A percentile compares a stretch with the other conserved stretches of the same genome.
Conservation (phyloP, 2,113 vertebrate genomes). For the Numenius arquata region DNA sequence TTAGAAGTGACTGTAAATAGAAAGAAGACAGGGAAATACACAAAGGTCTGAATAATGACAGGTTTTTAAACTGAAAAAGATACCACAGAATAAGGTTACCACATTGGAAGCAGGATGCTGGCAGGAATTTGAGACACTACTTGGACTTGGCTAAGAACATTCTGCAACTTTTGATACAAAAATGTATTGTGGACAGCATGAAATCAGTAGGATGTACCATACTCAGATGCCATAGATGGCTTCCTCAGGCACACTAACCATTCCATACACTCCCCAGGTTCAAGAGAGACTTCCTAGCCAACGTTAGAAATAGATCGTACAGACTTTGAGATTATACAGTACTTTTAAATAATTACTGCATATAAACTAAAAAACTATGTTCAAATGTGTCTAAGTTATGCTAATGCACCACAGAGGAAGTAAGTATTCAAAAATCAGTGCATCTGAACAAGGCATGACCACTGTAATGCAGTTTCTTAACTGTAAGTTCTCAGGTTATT, state of each 20-base stretch:
- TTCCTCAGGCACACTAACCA: not conserved
- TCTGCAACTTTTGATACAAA: not conserved
- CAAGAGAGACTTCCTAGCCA: not conserved
- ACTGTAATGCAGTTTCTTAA: not conserved
- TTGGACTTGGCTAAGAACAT: not conserved
- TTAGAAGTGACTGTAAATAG: not conserved
- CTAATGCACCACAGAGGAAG: not conserved
- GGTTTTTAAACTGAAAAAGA: not conserved
- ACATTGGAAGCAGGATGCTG: not conserved
- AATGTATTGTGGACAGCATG: not conserved
- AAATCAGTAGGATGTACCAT: not conserved
- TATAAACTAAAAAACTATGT: not conserved
- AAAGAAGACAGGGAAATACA: not conserved
- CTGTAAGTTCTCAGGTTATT: not conserved
- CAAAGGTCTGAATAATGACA: not conserved
- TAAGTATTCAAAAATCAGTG: not conserved
- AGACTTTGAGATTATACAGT: not conserved
- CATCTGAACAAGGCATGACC: not conserved
- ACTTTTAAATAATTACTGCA: not conserved
- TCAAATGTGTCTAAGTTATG: not conserved
- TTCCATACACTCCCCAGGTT: not conserved
- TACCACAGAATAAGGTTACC: not conserved
- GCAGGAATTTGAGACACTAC: not conserved
- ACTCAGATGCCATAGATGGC: not conserved
- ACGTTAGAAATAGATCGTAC: not conserved